Evolutionary conservation across 2,888 invertebrate genomes (phyloP).

Genomic region (Synergus laeviventris): DNA sequence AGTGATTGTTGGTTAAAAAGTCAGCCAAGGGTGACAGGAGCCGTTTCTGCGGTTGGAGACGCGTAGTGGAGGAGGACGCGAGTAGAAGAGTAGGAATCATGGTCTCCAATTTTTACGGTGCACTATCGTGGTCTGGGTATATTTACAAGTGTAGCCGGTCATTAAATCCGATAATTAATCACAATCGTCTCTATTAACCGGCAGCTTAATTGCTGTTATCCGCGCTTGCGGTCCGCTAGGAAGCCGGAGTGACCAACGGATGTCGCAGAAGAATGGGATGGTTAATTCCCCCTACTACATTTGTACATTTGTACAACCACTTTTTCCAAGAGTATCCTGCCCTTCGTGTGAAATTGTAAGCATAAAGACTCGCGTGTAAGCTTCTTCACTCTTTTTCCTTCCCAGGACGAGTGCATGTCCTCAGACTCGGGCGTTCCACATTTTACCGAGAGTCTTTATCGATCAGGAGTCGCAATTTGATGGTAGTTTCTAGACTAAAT

Average conservation of each 20-base stretch:
- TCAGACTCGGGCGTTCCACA: not conserved
- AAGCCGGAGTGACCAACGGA: conserved; percentile 61
- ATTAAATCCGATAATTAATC: conserved; percentile 75
- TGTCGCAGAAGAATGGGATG: conserved; percentile 66
- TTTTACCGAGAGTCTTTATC: no score
- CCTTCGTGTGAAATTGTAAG: conserved; percentile 61
- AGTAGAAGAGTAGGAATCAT: conserved; percentile 63
- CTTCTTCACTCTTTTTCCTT: conserved; percentile 43
- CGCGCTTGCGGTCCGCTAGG: conserved; percentile 63
- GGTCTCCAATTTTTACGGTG: conserved; percentile 74
- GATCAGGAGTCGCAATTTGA: no score
- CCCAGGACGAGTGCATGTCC: not conserved
- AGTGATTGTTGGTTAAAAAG: conserved; percentile 73
- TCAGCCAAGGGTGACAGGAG: conserved; percentile 72
- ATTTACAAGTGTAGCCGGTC: conserved; percentile 73
- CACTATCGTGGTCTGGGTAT: conserved; percentile 66
- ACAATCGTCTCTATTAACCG: conserved; percentile 75
- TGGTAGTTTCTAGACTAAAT: no score
- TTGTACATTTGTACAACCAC: conserved; percentile 41
- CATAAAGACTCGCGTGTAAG: conserved; percentile 57
- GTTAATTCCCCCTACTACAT: conserved; percentile 53
- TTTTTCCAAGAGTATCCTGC: conserved; percentile 52
- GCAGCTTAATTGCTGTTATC: conserved; percentile 75
- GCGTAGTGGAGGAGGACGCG: conserved; percentile 56
- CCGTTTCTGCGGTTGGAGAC: conserved; percentile 64